Base-by-base conservation (phyloP, 1,140 invertebrate genomes). In the Diorhabda sublineata region DNA sequence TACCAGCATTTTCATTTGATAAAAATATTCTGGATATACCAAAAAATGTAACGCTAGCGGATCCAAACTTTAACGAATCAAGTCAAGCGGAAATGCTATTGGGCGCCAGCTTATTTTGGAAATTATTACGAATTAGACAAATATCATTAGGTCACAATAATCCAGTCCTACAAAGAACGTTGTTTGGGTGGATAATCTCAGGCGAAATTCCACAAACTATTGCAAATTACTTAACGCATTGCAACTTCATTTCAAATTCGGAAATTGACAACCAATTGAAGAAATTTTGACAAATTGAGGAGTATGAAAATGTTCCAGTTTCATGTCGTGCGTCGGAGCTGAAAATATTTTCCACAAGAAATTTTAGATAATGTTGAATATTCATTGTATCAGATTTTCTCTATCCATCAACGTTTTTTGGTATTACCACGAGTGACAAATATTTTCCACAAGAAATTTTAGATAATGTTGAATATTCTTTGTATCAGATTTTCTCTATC, bases 31-130 rank as follows among this genome's bases (percentile, higher is more conserved):
- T 69, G 52, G 9, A 52, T 44, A 67, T 70, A 58, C 66, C 69
- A n/a, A 68, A 68, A 26, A 67, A 71, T 62, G 66, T 71, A 5
- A 41, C 58, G 42, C 57, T 74, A 11, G 71, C 73, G 5, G 69
- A 71, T 67, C 69, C 68, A 58, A 58, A 2, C 26, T 73, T 70
- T 57, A 5, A 62, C 45, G 47, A 64, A n/a, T 60, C 66, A 3
- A 47, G 56, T n/a, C 42, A 63, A 11, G 60, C 69, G 52, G 65
- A 75, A 47, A 26, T 75, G 41, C 42, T 73, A 41, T 60, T 75
- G 7, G 73, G 71, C 3, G 59, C 60, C 0, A 45, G 62, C 42
- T 42, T 70, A 52, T 63, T 67, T 62, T 61, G 45, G 4, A 44
- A 63, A 45, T 7, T 61, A 63, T 9, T 67, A 4, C 45, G 69